Evolutionary conservation across 2,888 invertebrate genomes (phyloP).

Genomic region (Nysson spinosus): DNA sequence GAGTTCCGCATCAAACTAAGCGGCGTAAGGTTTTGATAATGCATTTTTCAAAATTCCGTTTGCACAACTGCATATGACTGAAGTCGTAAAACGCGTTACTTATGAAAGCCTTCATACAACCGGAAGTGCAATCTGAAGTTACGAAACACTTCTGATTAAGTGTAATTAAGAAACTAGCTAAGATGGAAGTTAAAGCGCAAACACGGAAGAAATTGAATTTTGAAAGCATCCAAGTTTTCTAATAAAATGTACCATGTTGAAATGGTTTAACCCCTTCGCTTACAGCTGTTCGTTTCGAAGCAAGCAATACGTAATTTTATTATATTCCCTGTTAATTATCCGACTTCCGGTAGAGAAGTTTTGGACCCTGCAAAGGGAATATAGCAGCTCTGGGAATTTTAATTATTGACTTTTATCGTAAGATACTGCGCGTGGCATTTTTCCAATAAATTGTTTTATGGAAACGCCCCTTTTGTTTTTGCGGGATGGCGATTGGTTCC

Average conservation of each 20-base stretch:
- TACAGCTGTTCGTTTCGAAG: constrained; percentile 42
- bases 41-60: too few species aligned
- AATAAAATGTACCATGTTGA: constrained; percentile 39
- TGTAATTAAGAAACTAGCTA: constrained; percentile 47
- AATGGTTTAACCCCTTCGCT: constrained; percentile 36
- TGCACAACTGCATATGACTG: constrained; percentile 1
- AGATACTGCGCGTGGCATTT: too few species aligned
- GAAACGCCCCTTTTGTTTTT: too few species aligned
- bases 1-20: too few species aligned
- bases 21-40: too few species aligned
- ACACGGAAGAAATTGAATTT: constrained; percentile 56
- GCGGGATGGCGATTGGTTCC: too few species aligned
- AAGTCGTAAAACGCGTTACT: constrained; percentile 18
- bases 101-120: neutral
- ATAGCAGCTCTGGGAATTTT: too few species aligned
- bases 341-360: neutral
- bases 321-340: neutral
- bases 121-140: constrained; percentile 22
- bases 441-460: too few species aligned
- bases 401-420: too few species aligned
- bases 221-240: constrained; percentile 53
- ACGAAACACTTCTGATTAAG: constrained; percentile 44
- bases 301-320: constrained; percentile 25
- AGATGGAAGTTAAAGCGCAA: constrained; percentile 26
- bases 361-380: too few species aligned